Evolutionary conservation across 2,797 vertebrate genomes (phyloP).

Genomic region (Neoniphon sammara): DNA sequence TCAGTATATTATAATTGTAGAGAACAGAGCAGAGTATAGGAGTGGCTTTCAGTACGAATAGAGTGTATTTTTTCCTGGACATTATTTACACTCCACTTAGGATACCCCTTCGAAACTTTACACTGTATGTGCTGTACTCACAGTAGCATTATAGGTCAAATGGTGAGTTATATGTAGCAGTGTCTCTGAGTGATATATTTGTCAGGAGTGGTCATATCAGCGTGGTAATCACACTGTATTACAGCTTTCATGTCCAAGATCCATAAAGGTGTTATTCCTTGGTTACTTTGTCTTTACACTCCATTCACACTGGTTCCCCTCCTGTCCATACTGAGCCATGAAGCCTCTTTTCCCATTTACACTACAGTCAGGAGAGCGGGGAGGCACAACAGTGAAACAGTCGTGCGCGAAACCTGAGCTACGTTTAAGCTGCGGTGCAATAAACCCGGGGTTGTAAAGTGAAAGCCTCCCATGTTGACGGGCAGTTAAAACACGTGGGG

Average conservation of each 20-base stretch:
- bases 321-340: slow-evolving; percentile 16
- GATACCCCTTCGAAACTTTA: slow-evolving; percentile 24
- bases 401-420: slow-evolving; percentile 81
- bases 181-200: not conserved
- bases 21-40: too few relatives aligned
- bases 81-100: slow-evolving; percentile 30
- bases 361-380: slow-evolving; percentile 55
- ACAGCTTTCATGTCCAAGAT: slow-evolving; percentile 34
- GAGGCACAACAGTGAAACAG: slow-evolving; percentile 71
- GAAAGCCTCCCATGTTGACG: slow-evolving; percentile 81
- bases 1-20: slow-evolving; percentile 20
- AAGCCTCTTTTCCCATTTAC: slow-evolving; percentile 60
- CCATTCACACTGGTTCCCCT: slow-evolving; percentile 16
- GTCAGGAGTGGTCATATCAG: too few relatives aligned
- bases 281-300: too few relatives aligned
- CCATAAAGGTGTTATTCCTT: slow-evolving; percentile 10
- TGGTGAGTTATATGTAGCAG: not conserved
- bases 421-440: slow-evolving; percentile 77
- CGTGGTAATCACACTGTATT: slow-evolving; percentile 10
- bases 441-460: slow-evolving; percentile 82
- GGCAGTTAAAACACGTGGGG: slow-evolving; percentile 80
- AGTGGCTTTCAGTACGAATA: too few relatives aligned
- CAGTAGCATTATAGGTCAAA: not conserved
- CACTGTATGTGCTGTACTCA: not conserved
- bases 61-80: too few relatives aligned